phyloP scores from a whole-genome alignment of 1,140 invertebrate species.

The Pachyrhynchus sulphureomaculatus region DNA sequence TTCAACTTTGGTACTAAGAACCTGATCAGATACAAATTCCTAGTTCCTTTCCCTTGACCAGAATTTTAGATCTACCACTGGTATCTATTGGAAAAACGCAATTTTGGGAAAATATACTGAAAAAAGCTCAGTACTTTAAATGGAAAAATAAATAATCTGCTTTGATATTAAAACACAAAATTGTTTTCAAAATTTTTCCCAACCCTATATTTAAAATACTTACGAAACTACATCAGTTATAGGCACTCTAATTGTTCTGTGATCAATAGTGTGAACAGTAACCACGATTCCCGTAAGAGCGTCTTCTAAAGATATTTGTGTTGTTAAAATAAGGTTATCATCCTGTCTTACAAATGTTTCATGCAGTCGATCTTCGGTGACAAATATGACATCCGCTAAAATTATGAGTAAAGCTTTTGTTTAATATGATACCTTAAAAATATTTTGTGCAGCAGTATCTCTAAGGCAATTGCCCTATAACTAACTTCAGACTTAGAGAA shows the following conservation, averaged over 20 bases:
- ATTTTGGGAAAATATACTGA: too few relatives aligned
- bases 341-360: constrained; percentile 72
- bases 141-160: too few relatives aligned
- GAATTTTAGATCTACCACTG: too few relatives aligned
- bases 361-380: constrained; percentile 80
- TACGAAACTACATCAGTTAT: constrained; percentile 69
- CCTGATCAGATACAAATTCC: too few relatives aligned
- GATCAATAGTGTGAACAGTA: constrained; percentile 66
- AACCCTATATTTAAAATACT: constrained; percentile 20
- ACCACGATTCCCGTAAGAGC: constrained; percentile 67
- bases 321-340: constrained; percentile 66
- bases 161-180: too few relatives aligned
- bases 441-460: background rate
- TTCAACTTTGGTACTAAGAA: too few relatives aligned
- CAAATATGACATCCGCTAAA: constrained; percentile 80
- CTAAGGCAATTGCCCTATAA: background rate
- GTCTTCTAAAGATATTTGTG: constrained; percentile 62
- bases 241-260: constrained; percentile 63
- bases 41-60: too few relatives aligned
- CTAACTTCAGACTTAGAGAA: background rate
- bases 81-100: too few relatives aligned
- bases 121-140: too few relatives aligned
- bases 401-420: constrained; percentile 8
- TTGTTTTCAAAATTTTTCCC: too few relatives aligned
- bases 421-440: background rate